These are phyloP conservation scores for Torymus aiolomorphi DNA, from an alignment of 2,888 invertebrate species.

Conservation along the genomic window DNA sequence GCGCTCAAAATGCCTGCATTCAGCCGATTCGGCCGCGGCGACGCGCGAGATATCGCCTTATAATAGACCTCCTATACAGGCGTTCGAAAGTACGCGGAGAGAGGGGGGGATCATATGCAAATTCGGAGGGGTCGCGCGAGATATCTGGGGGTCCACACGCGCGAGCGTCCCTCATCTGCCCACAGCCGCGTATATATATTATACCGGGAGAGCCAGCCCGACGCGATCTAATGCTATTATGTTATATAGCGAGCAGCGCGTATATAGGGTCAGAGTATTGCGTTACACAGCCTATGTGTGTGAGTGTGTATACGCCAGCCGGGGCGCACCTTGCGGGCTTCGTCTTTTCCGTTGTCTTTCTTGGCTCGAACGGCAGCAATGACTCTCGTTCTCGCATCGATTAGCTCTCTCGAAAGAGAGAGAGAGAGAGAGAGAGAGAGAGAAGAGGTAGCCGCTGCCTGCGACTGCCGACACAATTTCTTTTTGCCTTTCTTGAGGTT, in stretches of 20 bases:
- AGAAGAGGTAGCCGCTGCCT: too few species aligned
- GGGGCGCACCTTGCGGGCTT: constrained; percentile 47
- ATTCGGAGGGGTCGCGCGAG: too few species aligned
- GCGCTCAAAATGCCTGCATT: too few species aligned
- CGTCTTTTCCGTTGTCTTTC: constrained; percentile 38
- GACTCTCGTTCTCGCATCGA: too few species aligned
- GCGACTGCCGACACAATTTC: too few species aligned
- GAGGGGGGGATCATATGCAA: too few species aligned
- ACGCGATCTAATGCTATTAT: constrained; percentile 19
- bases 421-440: too few species aligned
- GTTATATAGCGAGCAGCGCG: not conserved
- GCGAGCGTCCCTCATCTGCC: not conserved
- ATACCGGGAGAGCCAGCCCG: too few species aligned
- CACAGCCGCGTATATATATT: not conserved
- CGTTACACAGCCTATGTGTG: constrained; percentile 16
- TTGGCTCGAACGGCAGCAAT: not conserved
- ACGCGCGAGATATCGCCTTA: not conserved
- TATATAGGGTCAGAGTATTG: constrained; percentile 34
- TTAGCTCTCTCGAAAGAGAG: too few species aligned
- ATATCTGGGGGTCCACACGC: not conserved
- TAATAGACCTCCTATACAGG: not conserved
- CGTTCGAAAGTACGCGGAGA: too few species aligned
- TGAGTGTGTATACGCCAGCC: too few species aligned
- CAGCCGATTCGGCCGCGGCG: not conserved
- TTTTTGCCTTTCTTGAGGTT: too few species aligned